Conservation (phyloP, 2,888 invertebrate genomes). For the Ochropleura leucogaster region DNA sequence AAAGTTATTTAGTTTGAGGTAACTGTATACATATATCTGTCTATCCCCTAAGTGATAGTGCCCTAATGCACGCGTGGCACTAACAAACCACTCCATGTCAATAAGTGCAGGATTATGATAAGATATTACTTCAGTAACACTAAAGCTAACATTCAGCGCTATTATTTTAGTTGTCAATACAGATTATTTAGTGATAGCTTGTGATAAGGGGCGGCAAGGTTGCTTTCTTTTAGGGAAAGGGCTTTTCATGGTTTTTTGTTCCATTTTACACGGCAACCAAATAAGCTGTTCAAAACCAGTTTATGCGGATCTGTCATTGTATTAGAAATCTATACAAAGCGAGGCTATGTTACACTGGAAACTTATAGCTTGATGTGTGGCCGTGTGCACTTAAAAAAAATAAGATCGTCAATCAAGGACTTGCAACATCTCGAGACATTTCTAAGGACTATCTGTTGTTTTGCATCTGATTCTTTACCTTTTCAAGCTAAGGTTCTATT, state of each 20-base stretch:
- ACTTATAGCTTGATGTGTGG: no score
- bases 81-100: slow-evolving; percentile 2
- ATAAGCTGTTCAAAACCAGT: no score
- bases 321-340: no score
- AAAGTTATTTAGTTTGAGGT: no score
- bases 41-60: neutral
- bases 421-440: no score
- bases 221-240: neutral
- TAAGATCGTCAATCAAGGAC: no score
- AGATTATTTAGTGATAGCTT: slow-evolving; percentile 35
- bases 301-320: no score
- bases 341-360: no score
- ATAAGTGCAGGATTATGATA: slow-evolving; percentile 36
- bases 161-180: slow-evolving; percentile 27
- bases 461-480: no score
- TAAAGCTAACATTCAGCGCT: slow-evolving; percentile 16
- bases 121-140: slow-evolving; percentile 21
- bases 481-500: no score
- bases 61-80: neutral
- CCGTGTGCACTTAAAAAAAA: no score
- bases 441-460: no score
- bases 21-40: neutral
- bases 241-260: neutral
- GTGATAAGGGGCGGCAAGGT: slow-evolving; percentile 8
- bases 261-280: neutral